phyloP scores from a whole-genome alignment of 2,797 vertebrate species.

The Melanotaenia maccullochi region DNA sequence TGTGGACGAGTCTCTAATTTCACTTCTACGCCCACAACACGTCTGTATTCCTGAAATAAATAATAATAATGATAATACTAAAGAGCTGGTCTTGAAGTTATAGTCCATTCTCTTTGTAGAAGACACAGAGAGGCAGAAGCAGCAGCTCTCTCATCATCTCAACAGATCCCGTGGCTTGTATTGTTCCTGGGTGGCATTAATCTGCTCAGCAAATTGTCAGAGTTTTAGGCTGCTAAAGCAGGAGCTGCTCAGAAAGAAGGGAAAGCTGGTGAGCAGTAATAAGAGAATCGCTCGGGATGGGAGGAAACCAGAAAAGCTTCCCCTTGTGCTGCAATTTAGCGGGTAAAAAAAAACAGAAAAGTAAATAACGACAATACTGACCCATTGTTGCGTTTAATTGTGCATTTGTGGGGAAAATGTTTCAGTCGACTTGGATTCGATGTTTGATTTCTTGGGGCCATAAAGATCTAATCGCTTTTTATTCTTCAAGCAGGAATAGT shows the following conservation, averaged over 20 bases:
- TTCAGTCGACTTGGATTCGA: constrained; percentile 8
- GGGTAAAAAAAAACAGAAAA: background rate
- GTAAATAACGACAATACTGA: background rate
- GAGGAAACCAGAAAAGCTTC: constrained; percentile 5
- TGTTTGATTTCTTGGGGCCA: background rate
- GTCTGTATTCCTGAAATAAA: too few species aligned
- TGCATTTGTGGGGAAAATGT: background rate
- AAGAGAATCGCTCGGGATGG: background rate
- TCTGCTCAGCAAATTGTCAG: constrained; percentile 40
- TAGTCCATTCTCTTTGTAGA: constrained; percentile 18
- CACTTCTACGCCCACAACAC: background rate
- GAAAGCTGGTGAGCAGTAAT: constrained; percentile 28
- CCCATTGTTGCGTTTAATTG: constrained; percentile 7
- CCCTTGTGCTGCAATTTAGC: background rate
- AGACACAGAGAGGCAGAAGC: constrained; percentile 53
- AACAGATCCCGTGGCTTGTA: constrained; percentile 39
- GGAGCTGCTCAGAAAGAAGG: constrained; percentile 20
- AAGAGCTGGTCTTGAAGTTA: constrained; percentile 17
- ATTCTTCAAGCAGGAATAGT: background rate
- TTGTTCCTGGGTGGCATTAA: constrained; percentile 57
- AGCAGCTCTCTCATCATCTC: constrained; percentile 56
- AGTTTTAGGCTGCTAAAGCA: constrained; percentile 27
- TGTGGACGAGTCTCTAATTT: background rate
- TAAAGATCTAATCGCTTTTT: background rate
- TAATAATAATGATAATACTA: too few species aligned